These are phyloP conservation scores for Poeciliopsis paucimaculata DNA, from an alignment of 2,797 vertebrate species.

Conservation along the genomic window DNA sequence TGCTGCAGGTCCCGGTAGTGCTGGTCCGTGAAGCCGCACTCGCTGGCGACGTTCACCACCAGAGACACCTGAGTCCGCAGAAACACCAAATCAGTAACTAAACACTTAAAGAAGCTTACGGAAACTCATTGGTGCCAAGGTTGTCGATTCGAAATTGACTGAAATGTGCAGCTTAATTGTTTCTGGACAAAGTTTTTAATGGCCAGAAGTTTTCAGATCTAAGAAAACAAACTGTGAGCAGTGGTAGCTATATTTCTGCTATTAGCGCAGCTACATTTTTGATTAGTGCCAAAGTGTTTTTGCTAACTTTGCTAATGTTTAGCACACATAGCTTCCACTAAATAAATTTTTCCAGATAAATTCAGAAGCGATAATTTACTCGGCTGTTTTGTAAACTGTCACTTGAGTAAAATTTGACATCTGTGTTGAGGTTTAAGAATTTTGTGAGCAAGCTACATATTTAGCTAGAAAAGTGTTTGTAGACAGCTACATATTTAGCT, in stretches of 20 bases:
- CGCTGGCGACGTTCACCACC: slow-evolving; percentile 95
- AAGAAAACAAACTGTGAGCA: neutral
- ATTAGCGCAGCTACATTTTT: no score
- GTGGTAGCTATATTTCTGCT: neutral
- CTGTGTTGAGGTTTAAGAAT: no score
- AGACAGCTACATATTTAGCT: no score
- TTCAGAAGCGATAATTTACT: no score
- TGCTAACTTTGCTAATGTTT: no score
- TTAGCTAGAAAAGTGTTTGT: no score
- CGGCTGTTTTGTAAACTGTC: no score
- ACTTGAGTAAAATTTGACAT: no score
- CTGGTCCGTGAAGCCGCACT: slow-evolving; percentile 93
- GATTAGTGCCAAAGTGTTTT: no score
- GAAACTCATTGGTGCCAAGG: neutral
- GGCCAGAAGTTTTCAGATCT: neutral
- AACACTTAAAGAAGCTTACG: neutral
- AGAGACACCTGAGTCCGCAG: slow-evolving; percentile 85
- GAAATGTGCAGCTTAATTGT: neutral
- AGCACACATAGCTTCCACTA: no score
- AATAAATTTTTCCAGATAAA: no score
- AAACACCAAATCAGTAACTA: neutral
- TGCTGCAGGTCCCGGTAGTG: slow-evolving; percentile 92
- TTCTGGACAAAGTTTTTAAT: neutral
- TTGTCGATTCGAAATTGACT: neutral
- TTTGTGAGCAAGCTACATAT: no score